A percentile compares a stretch with the other conserved stretches of the same genome.
phyloP scores from a whole-genome alignment of 2,888 invertebrate genomes.

The Notodromas monacha region DNA sequence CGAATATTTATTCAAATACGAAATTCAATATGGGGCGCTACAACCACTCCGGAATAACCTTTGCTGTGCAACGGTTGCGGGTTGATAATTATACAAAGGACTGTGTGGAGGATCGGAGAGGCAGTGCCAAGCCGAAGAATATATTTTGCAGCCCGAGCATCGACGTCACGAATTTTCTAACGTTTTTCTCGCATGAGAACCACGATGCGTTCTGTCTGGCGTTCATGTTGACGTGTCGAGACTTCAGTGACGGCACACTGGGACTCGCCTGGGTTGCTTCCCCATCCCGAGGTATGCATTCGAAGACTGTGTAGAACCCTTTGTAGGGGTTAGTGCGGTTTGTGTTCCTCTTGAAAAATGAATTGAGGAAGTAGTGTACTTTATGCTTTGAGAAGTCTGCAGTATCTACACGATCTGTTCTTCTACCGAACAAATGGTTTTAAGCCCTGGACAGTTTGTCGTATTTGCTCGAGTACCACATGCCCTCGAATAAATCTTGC shows the following conservation, averaged over 20 bases:
- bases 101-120: too few relatives aligned
- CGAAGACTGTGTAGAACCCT: background rate
- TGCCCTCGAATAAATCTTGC: too few relatives aligned
- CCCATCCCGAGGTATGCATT: constrained; percentile 18
- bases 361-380: too few relatives aligned
- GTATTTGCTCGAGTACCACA: too few relatives aligned
- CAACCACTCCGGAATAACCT: background rate
- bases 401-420: too few relatives aligned
- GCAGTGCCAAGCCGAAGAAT: background rate
- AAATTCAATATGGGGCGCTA: constrained; percentile 1
- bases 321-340: too few relatives aligned
- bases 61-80: constrained; percentile 1
- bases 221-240: constrained; percentile 60
- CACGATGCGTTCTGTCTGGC: constrained; percentile 95
- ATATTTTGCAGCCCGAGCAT: constrained; percentile 80
- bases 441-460: too few relatives aligned
- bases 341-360: too few relatives aligned
- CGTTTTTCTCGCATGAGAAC: constrained; percentile 79
- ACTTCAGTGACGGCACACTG: constrained; percentile 25
- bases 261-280: constrained; percentile 98
- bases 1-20: constrained; percentile 1
- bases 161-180: constrained; percentile 93
- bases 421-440: too few relatives aligned
- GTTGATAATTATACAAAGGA: background rate
- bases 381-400: too few relatives aligned